Percentiles rank a stretch among this genome's conserved stretches.
Evolutionary conservation across 2,113 vertebrate genomes (phyloP).

Genomic region (Oryzias celebensis): DNA sequence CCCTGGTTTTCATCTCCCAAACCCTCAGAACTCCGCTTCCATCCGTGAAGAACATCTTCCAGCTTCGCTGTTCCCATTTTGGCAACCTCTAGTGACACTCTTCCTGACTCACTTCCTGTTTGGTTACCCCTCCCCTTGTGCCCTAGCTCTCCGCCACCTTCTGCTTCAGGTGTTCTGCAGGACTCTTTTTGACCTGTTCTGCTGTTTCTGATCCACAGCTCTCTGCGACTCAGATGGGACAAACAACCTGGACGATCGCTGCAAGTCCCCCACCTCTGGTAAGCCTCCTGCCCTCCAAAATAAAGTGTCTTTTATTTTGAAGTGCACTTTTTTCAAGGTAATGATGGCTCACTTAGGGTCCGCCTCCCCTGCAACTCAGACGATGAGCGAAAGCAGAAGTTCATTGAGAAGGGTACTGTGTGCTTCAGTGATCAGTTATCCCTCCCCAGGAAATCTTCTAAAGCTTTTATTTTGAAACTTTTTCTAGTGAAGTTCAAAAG

Average conservation of each 20-base stretch:
- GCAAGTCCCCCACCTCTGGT: slow-evolving; percentile 98
- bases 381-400: slow-evolving; percentile 92
- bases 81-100: slow-evolving; percentile 12
- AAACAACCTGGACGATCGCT: slow-evolving; percentile 86
- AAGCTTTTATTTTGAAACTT: slow-evolving; percentile 59
- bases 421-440: slow-evolving; percentile 1
- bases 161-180: neutral
- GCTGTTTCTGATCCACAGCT: slow-evolving; percentile 71
- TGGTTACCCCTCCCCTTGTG: too few species aligned
- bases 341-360: slow-evolving; percentile 80
- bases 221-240: slow-evolving; percentile 89
- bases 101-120: neutral
- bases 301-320: slow-evolving; percentile 1
- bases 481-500: slow-evolving; percentile 97
- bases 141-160: neutral
- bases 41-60: slow-evolving; percentile 2
- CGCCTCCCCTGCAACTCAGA: slow-evolving; percentile 90
- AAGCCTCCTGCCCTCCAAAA: slow-evolving; percentile 31
- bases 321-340: slow-evolving; percentile 8
- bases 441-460: neutral
- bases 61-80: slow-evolving; percentile 12
- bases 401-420: slow-evolving; percentile 97
- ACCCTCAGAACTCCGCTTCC: slow-evolving; percentile 12
- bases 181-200: slow-evolving; percentile 21
- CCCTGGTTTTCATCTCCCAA: slow-evolving; percentile 16